Evolutionary conservation across 2,113 vertebrate genomes (phyloP).

Genomic region (Asarcornis scutulata): DNA sequence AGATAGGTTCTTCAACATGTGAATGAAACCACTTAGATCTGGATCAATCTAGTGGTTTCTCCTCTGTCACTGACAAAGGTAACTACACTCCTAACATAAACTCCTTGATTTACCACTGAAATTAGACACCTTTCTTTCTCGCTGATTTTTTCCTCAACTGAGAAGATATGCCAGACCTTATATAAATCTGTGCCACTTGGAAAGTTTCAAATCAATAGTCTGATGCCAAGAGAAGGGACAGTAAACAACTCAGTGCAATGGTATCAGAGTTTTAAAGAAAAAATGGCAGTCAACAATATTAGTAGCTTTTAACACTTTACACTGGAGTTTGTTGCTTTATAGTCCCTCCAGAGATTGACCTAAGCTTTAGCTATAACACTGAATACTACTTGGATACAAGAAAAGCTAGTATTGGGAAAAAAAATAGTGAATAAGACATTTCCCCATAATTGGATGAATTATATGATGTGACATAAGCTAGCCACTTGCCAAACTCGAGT

Average conservation of each 20-base stretch:
- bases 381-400: not conserved
- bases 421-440: not conserved
- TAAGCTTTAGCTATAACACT: not conserved
- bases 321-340: not conserved
- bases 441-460: not conserved
- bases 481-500: not conserved
- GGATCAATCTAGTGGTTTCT: not conserved
- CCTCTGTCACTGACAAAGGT: not conserved
- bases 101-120: not conserved
- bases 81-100: not conserved
- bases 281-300: not conserved
- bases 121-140: not conserved
- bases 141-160: not conserved
- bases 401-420: not conserved
- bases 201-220: not conserved
- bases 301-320: not conserved
- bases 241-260: not conserved
- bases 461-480: not conserved
- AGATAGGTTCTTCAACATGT: not conserved
- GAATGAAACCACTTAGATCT: not conserved
- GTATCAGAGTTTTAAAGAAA: not conserved
- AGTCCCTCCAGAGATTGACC: not conserved
- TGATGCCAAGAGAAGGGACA: not conserved
- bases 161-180: not conserved
- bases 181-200: not conserved